Conservation (phyloP, 2,888 invertebrate species). For the Lingula anatina region DNA sequence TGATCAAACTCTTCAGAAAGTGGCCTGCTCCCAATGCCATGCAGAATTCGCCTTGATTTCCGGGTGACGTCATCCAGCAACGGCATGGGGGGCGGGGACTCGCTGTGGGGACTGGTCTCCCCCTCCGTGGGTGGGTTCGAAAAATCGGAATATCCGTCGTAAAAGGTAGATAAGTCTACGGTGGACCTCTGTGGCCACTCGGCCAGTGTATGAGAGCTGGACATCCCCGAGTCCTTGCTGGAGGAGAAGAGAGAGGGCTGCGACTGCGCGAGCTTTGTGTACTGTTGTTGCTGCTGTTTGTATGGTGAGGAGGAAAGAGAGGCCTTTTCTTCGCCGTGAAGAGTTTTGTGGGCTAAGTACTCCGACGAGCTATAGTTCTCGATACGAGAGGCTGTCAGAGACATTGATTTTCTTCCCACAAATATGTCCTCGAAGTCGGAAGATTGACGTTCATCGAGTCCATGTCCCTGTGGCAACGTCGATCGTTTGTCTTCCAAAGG, state of each 20-base stretch:
- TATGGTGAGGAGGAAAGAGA: background rate
- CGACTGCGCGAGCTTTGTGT: background rate
- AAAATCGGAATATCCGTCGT: constrained; percentile 52
- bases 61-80: constrained; percentile 59
- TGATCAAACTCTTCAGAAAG: constrained; percentile 41
- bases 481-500: constrained; percentile 45
- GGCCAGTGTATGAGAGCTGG: constrained; percentile 34
- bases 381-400: background rate
- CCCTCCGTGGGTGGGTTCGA: constrained; percentile 52
- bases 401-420: too few species aligned
- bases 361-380: constrained; percentile 42
- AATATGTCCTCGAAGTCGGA: too few species aligned
- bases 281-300: too few species aligned
- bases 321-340: background rate
- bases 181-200: constrained; percentile 27
- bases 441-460: constrained; percentile 14
- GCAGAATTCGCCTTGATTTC: constrained; percentile 55
- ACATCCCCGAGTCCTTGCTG: constrained; percentile 20
- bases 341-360: constrained; percentile 45
- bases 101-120: constrained; percentile 40
- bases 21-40: constrained; percentile 39
- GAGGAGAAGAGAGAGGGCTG: background rate
- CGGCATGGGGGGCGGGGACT: constrained; percentile 59
- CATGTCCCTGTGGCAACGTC: constrained; percentile 11
- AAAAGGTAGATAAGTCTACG: constrained; percentile 42